Evolutionary conservation across 2,888 invertebrate species (phyloP).

Genomic region (Cephalotes varians): DNA sequence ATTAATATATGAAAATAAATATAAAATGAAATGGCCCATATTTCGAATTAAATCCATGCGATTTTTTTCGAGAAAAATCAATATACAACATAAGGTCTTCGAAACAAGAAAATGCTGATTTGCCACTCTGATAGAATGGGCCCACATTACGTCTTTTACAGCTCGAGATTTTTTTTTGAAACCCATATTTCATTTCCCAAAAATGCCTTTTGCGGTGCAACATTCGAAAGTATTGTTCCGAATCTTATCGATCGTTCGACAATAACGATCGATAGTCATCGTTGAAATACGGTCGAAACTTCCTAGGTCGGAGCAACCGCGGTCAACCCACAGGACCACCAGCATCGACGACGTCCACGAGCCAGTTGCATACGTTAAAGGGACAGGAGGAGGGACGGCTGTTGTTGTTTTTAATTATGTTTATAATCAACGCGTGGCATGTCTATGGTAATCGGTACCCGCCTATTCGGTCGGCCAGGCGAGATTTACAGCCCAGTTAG

Average conservation of each 20-base stretch:
- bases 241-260: conserved; percentile 65
- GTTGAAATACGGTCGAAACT: conserved; percentile 66
- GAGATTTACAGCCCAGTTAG: conserved; percentile 76
- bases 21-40: background rate
- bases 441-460: conserved; percentile 83
- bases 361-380: conserved; percentile 81
- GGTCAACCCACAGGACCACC: conserved; percentile 83
- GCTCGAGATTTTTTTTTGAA: background rate
- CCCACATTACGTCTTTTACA: background rate
- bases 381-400: conserved; percentile 71
- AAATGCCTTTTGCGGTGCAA: background rate
- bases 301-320: conserved; percentile 68
- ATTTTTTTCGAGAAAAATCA: background rate
- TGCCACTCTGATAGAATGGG: background rate
- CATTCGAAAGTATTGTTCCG: conserved; percentile 41
- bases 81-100: background rate
- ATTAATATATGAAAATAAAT: background rate
- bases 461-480: conserved; percentile 72
- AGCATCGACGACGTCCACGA: conserved; percentile 81
- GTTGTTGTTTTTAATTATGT: conserved; percentile 85
- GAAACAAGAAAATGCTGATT: background rate
- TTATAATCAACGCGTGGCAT: conserved; percentile 85
- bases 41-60: background rate
- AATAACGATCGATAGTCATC: conserved; percentile 71
- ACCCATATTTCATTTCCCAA: background rate